Evolutionary conservation across 2,113 vertebrate species (phyloP).

Genomic region (Salvator merianae): DNA sequence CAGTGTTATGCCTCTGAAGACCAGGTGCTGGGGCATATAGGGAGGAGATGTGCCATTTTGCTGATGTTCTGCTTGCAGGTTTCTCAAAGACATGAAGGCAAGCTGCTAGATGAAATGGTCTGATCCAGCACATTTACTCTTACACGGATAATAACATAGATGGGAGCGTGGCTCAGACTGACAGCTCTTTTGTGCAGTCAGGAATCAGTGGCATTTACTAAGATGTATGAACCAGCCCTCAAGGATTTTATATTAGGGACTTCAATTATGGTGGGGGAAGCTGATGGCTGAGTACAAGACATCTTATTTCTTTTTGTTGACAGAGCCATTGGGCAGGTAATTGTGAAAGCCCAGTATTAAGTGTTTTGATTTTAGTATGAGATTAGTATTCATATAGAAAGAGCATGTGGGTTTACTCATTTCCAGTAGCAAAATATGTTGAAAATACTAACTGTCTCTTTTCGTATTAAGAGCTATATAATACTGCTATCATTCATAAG

Average conservation of each 20-base stretch:
- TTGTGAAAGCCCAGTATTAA: constrained; percentile 9
- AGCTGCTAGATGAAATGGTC: no score
- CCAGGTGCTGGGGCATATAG: no score
- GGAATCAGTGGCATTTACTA: no score
- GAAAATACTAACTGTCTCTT: constrained; percentile 40
- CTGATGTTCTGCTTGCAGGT: no score
- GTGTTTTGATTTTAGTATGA: neutral
- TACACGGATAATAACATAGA: no score
- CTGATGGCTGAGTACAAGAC: neutral
- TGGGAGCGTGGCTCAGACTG: neutral
- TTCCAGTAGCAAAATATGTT: constrained; percentile 8
- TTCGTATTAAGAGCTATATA: constrained; percentile 26
- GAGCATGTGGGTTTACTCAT: constrained; percentile 29
- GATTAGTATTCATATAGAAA: neutral
- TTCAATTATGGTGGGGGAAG: neutral
- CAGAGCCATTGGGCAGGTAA: constrained; percentile 8
- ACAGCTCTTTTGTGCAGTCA: neutral
- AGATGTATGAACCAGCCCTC: neutral
- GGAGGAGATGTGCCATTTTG: no score
- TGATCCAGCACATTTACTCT: no score
- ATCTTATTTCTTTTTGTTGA: neutral
- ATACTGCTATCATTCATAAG: constrained; percentile 24
- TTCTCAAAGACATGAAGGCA: no score
- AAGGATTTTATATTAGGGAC: neutral
- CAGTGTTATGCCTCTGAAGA: no score